Conservation (phyloP, 2,113 vertebrate species). For the Argyrosomus japonicus region DNA sequence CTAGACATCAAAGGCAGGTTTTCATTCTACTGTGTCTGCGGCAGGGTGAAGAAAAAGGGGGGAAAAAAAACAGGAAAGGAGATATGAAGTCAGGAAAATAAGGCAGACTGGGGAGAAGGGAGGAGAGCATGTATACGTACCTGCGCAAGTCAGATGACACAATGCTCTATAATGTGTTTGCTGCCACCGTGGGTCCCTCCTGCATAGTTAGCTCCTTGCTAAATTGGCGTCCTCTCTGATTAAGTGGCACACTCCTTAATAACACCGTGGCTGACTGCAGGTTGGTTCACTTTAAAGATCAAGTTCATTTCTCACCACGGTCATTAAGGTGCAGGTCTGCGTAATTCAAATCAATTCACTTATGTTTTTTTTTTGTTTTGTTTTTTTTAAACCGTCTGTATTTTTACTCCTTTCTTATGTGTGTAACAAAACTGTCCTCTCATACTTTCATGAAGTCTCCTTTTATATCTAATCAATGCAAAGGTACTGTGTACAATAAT, state of each 20-base stretch:
- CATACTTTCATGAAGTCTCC: background rate
- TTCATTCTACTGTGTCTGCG: constrained; percentile 75
- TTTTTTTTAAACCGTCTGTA: background rate
- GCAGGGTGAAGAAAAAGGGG: constrained; percentile 30
- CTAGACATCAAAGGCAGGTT: constrained; percentile 83
- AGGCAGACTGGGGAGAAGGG: constrained; percentile 48
- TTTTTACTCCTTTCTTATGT: constrained; percentile 1
- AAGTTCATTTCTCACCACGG: constrained; percentile 82
- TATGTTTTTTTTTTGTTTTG: constrained; percentile 4
- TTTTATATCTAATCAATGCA: constrained; percentile 37
- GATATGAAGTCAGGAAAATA: constrained; percentile 68
- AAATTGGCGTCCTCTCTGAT: constrained; percentile 78
- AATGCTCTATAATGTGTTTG: constrained; percentile 54
- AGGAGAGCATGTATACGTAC: constrained; percentile 32
- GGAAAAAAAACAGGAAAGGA: constrained; percentile 49
- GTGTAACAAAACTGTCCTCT: constrained; percentile 6
- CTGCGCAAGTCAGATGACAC: constrained; percentile 54
- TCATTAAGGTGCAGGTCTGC: constrained; percentile 76
- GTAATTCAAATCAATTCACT: constrained; percentile 72
- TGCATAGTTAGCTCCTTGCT: constrained; percentile 72
- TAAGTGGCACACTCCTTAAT: constrained; percentile 79
- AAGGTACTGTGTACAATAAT: constrained; percentile 34
- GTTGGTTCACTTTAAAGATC: constrained; percentile 82
- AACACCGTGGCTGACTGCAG: constrained; percentile 62
- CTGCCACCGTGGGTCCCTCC: constrained; percentile 65